Conservation (phyloP, 1,140 invertebrate species). For the Drosophila biarmipes region DNA sequence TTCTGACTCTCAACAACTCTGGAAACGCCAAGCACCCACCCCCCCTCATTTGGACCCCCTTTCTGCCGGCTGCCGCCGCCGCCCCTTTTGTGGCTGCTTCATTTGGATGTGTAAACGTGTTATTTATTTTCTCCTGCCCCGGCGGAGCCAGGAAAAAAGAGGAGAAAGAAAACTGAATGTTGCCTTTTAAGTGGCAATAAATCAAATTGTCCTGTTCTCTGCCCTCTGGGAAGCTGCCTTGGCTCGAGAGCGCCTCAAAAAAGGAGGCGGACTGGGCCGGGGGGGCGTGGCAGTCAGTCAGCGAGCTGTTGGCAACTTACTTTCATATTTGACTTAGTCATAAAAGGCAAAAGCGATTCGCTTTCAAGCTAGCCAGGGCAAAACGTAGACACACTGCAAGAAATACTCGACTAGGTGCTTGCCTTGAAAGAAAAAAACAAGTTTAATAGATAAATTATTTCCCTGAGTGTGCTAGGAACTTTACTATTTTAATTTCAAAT, state of each 20-base stretch:
- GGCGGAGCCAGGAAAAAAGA: neutral
- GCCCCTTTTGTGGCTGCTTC: constrained; percentile 51
- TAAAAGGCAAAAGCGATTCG: constrained; percentile 66
- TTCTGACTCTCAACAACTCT: constrained; percentile 64
- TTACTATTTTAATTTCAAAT: neutral
- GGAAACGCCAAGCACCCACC: too few species aligned
- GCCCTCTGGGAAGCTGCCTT: constrained; percentile 38
- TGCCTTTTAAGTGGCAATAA: constrained; percentile 83
- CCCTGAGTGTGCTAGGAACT: neutral
- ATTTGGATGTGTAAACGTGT: constrained; percentile 82
- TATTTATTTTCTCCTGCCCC: constrained; percentile 68
- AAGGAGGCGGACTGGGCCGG: neutral
- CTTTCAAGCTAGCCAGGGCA: constrained; percentile 40
- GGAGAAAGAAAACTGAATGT: constrained; percentile 71
- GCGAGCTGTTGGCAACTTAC: constrained; percentile 59
- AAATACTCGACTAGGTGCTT: neutral
- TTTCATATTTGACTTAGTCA: constrained; percentile 81
- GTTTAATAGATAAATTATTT: too few species aligned
- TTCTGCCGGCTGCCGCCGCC: neutral
- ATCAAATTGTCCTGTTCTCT: constrained; percentile 72
- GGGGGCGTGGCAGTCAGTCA: constrained; percentile 48
- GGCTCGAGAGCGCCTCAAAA: constrained; percentile 1
- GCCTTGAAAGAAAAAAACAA: too few species aligned
- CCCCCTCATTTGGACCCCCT: constrained; percentile 13
- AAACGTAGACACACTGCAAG: constrained; percentile 40